Evolutionary conservation across 2,797 vertebrate species (phyloP).

Genomic region (Hypotaenidia philippensis): DNA sequence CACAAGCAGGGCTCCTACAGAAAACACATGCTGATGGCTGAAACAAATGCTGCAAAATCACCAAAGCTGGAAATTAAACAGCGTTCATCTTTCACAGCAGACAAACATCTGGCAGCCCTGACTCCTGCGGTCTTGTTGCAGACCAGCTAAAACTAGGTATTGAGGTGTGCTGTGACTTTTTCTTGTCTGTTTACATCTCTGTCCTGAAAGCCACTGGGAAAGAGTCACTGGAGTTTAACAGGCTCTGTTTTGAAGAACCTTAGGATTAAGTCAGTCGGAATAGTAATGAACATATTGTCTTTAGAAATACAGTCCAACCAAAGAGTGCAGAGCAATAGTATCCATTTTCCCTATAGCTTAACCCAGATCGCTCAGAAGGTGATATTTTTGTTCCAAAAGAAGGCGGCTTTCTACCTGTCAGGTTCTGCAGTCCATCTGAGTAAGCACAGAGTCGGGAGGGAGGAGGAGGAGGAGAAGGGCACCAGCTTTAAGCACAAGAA

Average conservation of each 20-base stretch:
- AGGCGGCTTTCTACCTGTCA: background rate
- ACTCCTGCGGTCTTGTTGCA: slow-evolving; percentile 66
- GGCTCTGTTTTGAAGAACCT: background rate
- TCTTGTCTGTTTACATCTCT: background rate
- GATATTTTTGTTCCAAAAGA: background rate
- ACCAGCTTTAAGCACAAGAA: background rate
- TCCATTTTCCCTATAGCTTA: background rate
- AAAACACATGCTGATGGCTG: background rate
- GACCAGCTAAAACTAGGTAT: slow-evolving; percentile 54
- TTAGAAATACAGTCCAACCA: background rate
- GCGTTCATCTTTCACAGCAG: slow-evolving; percentile 67
- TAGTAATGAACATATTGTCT: background rate
- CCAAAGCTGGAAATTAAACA: background rate
- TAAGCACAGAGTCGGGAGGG: background rate
- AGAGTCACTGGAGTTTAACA: background rate
- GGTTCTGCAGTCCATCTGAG: background rate
- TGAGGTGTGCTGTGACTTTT: slow-evolving; percentile 62
- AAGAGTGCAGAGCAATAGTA: background rate
- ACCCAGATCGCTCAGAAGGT: background rate
- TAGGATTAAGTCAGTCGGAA: background rate
- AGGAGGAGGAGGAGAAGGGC: background rate
- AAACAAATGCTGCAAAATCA: background rate
- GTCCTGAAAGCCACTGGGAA: background rate
- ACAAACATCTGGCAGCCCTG: slow-evolving; percentile 78
- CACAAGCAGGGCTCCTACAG: background rate